Conservation (phyloP, 2,797 vertebrate genomes). For the Urocyon cinereoargenteus region DNA sequence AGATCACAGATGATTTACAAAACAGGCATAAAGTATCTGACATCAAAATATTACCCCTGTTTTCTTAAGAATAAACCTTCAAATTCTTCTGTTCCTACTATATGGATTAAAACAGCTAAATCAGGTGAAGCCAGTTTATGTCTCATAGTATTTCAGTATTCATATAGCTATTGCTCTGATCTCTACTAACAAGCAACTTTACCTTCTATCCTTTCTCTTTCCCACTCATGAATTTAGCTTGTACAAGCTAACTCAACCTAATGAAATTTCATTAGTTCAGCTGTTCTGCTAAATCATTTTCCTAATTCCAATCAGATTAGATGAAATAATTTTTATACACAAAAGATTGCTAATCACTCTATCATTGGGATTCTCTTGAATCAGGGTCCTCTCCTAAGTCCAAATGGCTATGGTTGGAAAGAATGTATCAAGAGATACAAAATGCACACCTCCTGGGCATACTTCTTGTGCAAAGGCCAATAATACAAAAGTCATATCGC, state of each 20-base stretch:
- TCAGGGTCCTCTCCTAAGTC: background rate
- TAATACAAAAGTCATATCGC: background rate
- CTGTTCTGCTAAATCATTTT: background rate
- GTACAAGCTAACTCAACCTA: constrained; percentile 21
- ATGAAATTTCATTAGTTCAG: constrained; percentile 42
- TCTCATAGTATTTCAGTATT: background rate
- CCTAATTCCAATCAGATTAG: constrained; percentile 19
- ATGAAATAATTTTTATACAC: constrained; percentile 10
- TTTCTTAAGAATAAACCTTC: constrained; percentile 24
- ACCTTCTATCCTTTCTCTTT: background rate
- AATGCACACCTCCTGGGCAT: background rate
- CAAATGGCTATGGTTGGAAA: background rate
- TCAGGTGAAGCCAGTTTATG: background rate
- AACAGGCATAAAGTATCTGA: background rate
- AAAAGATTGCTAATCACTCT: background rate
- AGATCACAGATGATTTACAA: constrained; percentile 9
- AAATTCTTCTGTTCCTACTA: constrained; percentile 9
- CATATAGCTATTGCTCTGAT: background rate
- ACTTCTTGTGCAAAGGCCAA: background rate
- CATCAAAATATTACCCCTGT: background rate
- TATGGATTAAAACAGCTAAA: background rate
- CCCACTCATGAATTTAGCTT: background rate
- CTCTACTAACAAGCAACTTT: background rate
- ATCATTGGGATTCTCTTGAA: background rate
- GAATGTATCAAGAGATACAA: constrained; percentile 12